Evolutionary conservation across 2,797 vertebrate species (phyloP).

Genomic region (Miichthys miiuy): DNA sequence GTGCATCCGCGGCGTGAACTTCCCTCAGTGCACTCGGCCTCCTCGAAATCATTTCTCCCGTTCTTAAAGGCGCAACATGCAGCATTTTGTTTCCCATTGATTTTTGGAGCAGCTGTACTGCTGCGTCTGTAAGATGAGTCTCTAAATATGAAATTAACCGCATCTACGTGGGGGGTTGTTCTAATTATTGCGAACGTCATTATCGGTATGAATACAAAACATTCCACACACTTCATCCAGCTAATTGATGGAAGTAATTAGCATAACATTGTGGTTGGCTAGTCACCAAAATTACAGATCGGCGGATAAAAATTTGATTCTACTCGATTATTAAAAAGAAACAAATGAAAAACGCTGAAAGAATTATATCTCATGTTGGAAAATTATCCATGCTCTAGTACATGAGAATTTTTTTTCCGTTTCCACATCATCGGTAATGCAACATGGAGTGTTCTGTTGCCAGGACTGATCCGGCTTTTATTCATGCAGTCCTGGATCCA

Average conservation of each 20-base stretch:
- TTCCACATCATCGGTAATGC: constrained; percentile 11
- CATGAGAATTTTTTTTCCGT: constrained; percentile 1
- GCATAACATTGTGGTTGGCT: constrained; percentile 20
- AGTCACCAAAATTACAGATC: constrained; percentile 28
- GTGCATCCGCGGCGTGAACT: no score
- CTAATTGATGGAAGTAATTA: constrained; percentile 44
- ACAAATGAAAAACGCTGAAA: constrained; percentile 9
- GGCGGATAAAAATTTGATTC: constrained; percentile 15
- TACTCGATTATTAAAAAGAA: constrained; percentile 26
- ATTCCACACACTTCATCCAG: constrained; percentile 7
- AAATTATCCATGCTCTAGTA: constrained; percentile 16
- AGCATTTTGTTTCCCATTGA: neutral
- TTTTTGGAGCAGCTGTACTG: neutral
- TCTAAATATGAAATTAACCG: neutral
- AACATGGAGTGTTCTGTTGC: constrained; percentile 3
- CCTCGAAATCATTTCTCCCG: neutral
- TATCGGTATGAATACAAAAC: constrained; percentile 11
- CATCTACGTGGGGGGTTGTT: neutral
- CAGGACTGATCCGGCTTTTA: constrained; percentile 27
- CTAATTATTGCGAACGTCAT: constrained; percentile 23
- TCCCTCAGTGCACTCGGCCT: neutral
- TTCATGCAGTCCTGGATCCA: constrained; percentile 7
- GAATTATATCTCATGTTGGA: constrained; percentile 8
- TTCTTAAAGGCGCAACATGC: neutral
- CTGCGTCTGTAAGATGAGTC: neutral